phyloP scores from a whole-genome alignment of 2,113 vertebrate genomes.

The Panthera uncia region DNA sequence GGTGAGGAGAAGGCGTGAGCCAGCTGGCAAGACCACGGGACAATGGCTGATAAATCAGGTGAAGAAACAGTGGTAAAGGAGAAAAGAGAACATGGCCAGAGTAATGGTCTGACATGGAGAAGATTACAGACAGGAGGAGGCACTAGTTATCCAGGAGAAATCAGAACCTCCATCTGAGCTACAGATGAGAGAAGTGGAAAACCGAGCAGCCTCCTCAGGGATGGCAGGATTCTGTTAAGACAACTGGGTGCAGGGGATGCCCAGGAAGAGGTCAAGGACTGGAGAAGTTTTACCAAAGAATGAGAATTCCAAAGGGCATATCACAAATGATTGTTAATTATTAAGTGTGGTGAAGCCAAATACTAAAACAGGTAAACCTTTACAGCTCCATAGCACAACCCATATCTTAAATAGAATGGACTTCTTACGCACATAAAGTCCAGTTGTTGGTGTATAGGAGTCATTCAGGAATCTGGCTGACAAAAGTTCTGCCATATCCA shows the following conservation, averaged over 20 bases:
- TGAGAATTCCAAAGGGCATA: neutral
- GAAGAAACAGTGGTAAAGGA: neutral
- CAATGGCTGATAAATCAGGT: neutral
- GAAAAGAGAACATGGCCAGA: neutral
- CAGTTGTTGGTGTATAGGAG: neutral
- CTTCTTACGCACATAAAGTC: neutral
- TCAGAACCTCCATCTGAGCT: neutral
- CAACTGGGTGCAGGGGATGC: neutral
- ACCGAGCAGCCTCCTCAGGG: neutral
- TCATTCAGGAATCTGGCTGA: neutral
- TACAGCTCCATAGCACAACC: neutral
- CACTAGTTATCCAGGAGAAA: neutral
- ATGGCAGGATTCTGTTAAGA: neutral
- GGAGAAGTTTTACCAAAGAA: neutral
- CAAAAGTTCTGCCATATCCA: neutral
- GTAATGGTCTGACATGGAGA: neutral
- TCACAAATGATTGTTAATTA: neutral
- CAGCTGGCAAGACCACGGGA: neutral
- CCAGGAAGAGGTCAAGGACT: neutral
- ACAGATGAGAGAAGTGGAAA: neutral
- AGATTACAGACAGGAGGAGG: neutral
- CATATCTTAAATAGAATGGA: neutral
- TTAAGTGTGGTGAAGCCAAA: neutral
- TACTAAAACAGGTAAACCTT: neutral
- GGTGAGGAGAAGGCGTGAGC: neutral